Evolutionary conservation across 35 echinoderm and acorn worm genomes (phyloP).

Genomic region (Hemicentrotus pulcherrimus): DNA sequence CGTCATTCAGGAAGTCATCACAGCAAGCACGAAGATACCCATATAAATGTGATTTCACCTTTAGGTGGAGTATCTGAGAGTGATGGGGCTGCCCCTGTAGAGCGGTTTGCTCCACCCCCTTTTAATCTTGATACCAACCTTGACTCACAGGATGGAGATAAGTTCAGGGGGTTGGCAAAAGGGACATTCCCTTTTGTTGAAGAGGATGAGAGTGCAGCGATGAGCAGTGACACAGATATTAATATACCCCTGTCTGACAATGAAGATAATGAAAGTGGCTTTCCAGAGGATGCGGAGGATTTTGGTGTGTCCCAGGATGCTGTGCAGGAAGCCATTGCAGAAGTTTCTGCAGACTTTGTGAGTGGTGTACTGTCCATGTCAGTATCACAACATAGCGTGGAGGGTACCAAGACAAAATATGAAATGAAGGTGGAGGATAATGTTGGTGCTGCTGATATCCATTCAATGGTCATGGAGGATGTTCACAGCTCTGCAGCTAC

Average conservation of each 20-base stretch:
- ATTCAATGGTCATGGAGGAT: neutral
- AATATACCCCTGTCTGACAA: conserved; percentile 35
- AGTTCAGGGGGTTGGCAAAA: conserved; percentile 31
- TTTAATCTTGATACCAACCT: neutral
- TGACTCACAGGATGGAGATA: conserved; percentile 27
- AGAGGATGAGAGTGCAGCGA: conserved; percentile 51
- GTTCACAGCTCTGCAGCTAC: conserved; percentile 5
- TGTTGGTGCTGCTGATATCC: neutral
- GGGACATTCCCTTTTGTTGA: conserved; percentile 42
- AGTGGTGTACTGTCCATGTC: conserved; percentile 64
- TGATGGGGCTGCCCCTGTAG: neutral
- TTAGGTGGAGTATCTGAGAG: neutral
- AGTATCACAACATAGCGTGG: conserved; percentile 63
- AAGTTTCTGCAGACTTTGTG: conserved; percentile 70
- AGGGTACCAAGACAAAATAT: conserved; percentile 24
- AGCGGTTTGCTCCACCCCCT: neutral
- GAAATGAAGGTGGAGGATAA: neutral
- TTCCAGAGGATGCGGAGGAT: neutral
- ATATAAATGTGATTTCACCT: conserved; percentile 26
- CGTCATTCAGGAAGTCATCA: neutral
- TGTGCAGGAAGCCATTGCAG: conserved; percentile 64
- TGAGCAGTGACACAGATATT: conserved; percentile 67
- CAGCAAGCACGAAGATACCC: neutral
- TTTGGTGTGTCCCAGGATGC: conserved; percentile 32
- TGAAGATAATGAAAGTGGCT: conserved; percentile 45